Evolutionary conservation across 2,113 vertebrate species (phyloP).

Genomic region (Lycaon pictus): DNA sequence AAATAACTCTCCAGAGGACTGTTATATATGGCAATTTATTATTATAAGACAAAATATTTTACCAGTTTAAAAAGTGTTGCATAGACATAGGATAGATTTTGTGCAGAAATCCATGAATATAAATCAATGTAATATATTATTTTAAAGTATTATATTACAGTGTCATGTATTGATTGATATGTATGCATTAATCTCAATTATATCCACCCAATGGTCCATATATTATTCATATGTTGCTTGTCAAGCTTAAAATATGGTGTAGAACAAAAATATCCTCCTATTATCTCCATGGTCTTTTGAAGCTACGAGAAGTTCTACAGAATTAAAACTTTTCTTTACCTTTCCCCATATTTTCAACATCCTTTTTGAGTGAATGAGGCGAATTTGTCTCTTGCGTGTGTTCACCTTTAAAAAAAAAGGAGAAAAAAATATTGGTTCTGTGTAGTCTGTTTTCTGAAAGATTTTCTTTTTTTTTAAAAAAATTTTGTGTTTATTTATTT

Average conservation of each 20-base stretch:
- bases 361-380: slow-evolving; percentile 95
- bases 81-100: slow-evolving; percentile 88
- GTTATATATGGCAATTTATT: slow-evolving; percentile 87
- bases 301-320: slow-evolving; percentile 83
- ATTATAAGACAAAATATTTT: slow-evolving; percentile 88
- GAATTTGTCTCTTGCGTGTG: slow-evolving; percentile 92
- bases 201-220: slow-evolving; percentile 91
- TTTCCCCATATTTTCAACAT: slow-evolving; percentile 99
- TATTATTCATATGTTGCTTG: slow-evolving; percentile 93
- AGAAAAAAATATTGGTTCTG: slow-evolving; percentile 67
- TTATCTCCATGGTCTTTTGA: slow-evolving; percentile 86
- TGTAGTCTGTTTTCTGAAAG: not conserved
- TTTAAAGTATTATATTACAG: slow-evolving; percentile 93
- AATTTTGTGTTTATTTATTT: not conserved
- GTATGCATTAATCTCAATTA: slow-evolving; percentile 95
- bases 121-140: slow-evolving; percentile 95
- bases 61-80: slow-evolving; percentile 84
- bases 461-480: not conserved
- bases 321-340: slow-evolving; percentile 89
- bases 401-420: slow-evolving; percentile 89
- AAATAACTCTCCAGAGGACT: slow-evolving; percentile 86
- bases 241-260: slow-evolving; percentile 91
- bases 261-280: slow-evolving; percentile 88
- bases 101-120: slow-evolving; percentile 93
- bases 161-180: slow-evolving; percentile 94